phyloP scores from a whole-genome alignment of 1,140 invertebrate genomes.

The Drosophila bipectinata region DNA sequence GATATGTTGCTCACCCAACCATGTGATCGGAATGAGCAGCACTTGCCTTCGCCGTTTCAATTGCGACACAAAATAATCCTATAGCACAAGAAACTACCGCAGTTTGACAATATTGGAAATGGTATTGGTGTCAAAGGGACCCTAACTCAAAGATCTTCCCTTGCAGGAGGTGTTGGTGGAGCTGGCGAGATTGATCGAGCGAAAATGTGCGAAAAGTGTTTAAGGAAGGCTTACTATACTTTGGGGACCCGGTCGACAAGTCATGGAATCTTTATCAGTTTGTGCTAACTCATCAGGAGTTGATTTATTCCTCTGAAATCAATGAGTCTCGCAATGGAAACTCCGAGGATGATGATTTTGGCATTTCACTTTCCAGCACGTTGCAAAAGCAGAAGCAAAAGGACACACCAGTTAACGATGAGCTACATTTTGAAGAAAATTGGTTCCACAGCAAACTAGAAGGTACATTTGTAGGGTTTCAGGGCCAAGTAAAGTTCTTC shows the following conservation, averaged over 20 bases:
- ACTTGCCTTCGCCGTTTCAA: no score
- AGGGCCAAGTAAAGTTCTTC: not conserved
- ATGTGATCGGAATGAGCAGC: no score
- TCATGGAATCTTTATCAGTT: conserved; percentile 98
- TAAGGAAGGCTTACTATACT: conserved; percentile 13
- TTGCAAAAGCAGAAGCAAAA: conserved; percentile 76
- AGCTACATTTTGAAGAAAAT: conserved; percentile 84
- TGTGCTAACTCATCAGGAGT: conserved; percentile 94
- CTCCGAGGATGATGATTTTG: conserved; percentile 86
- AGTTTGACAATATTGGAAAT: no score
- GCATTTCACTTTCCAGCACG: conserved; percentile 41
- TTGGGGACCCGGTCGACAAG: conserved; percentile 95
- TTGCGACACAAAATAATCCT: no score
- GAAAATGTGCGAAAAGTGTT: no score
- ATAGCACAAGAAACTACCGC: no score
- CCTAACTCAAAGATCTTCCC: no score
- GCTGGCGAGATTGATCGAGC: no score
- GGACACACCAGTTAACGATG: conserved; percentile 87
- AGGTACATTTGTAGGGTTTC: conserved; percentile 69
- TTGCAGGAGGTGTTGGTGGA: no score
- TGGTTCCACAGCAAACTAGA: conserved; percentile 97
- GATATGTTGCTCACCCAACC: no score
- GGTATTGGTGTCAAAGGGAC: no score
- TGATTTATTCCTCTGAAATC: conserved; percentile 89
- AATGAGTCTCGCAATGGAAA: conserved; percentile 85